Conservation (phyloP, 2,888 invertebrate genomes). For the Cybosia mesomella region DNA sequence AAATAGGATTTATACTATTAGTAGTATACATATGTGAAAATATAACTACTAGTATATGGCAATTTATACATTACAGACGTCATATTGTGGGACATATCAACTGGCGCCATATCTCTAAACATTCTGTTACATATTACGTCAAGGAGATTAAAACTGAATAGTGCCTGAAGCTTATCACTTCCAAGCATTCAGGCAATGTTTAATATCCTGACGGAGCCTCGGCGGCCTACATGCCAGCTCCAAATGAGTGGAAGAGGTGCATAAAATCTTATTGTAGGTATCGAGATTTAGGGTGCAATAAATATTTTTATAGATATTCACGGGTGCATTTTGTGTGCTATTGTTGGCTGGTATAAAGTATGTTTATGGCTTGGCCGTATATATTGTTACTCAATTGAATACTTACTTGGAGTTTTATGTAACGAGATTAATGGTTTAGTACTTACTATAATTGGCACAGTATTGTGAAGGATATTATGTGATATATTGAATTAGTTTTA, state of each 20-base stretch:
- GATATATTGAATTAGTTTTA: not conserved
- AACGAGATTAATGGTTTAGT: conserved; percentile 4
- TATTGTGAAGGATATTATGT: not conserved
- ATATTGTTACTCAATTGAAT: conserved; percentile 22
- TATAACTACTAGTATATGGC: not conserved
- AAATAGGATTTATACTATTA: no score
- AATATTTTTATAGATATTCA: conserved; percentile 46
- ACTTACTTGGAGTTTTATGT: conserved; percentile 16
- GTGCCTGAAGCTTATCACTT: conserved; percentile 22
- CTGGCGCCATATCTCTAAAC: not conserved
- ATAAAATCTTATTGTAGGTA: conserved; percentile 36
- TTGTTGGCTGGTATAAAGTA: conserved; percentile 38
- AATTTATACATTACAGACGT: not conserved
- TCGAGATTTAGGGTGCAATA: conserved; percentile 43
- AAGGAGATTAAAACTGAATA: conserved; percentile 7
- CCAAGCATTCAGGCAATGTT: conserved; percentile 33
- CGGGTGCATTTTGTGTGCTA: conserved; percentile 42
- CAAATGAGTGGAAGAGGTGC: conserved; percentile 19
- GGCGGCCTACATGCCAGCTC: conserved; percentile 1
- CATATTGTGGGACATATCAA: not conserved
- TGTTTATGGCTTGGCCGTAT: conserved; percentile 30
- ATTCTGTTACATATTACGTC: not conserved
- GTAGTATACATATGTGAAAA: not conserved
- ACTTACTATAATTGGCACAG: not conserved
- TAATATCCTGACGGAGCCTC: conserved; percentile 19